Conservation (phyloP, 2,113 vertebrate species). For the Pterocles orientalis region DNA sequence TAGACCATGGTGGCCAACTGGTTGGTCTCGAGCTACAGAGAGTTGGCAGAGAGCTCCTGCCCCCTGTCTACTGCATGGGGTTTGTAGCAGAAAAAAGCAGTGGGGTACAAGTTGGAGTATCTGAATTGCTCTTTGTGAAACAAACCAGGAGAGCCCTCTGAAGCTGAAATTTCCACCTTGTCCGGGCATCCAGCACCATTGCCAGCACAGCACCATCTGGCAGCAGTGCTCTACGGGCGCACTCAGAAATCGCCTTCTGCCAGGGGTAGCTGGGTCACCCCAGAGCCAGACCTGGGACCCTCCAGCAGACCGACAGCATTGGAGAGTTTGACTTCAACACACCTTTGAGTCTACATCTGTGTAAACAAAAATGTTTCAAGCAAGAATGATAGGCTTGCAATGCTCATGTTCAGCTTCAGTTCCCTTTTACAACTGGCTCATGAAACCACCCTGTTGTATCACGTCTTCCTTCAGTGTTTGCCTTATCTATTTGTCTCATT, state of each 20-base stretch:
- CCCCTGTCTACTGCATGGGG: not conserved
- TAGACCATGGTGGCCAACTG: not conserved
- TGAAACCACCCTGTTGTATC: not conserved
- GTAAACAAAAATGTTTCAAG: not conserved
- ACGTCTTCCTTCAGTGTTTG: not conserved
- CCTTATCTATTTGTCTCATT: not conserved
- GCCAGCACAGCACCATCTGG: not conserved
- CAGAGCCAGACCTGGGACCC: accelerated
- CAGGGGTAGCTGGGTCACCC: not conserved
- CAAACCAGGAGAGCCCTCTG: not conserved
- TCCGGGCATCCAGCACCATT: not conserved
- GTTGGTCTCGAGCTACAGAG: not conserved
- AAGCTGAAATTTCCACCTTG: not conserved
- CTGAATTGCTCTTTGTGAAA: not conserved
- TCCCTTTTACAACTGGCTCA: not conserved
- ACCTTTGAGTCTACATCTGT: not conserved
- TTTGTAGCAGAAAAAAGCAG: not conserved
- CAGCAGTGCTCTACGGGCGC: not conserved
- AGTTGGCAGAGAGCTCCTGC: not conserved
- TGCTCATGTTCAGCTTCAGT: not conserved
- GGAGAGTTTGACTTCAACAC: not conserved
- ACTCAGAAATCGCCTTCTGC: not conserved
- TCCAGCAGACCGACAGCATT: not conserved
- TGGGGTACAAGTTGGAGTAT: not conserved
- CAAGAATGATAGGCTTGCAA: not conserved